Evolutionary conservation across 2,797 vertebrate genomes (phyloP), one percentile per base, ranked within the genome.

Genomic region (Sebastes vulpes): DNA sequence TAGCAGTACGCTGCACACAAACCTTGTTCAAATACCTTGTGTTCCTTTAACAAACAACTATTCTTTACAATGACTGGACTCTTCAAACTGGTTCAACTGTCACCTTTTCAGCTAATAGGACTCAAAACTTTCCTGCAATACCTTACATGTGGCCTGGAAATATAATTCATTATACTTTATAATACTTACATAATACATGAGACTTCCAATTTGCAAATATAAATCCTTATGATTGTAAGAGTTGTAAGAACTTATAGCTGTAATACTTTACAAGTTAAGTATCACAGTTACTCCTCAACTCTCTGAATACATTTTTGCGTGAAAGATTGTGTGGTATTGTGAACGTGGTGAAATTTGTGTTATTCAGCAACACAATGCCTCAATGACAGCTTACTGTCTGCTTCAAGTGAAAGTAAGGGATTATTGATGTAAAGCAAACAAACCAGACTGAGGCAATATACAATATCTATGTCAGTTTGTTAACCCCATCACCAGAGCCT

Each of bases 401-500:
- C 32, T 50, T 29, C 9, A 5, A 21, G 58, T 29, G 14, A 58
- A 50, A 25, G 1, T 9, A 25, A 29, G 4, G 3, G 16, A 50
- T 52, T 23, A 57, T 57, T 67, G 48, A 63, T 57, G 16, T 25
- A 25, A 25, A 42, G 64, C 58, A 69, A 82, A 52, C 57, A 72
- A 61, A 58, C 35, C 63, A 21, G 7, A 32, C 31, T 66, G 31
- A 72, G 8, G 57, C 58, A 26, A 50, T 10, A n/a, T 64, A 20
- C 64, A 77, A 61, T 46, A 58, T 56, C 6, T 32, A 63, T 9
- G 46, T 61, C 26, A 77, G 73, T 82, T 68, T 72, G 50, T 65
- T 74, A 20, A 77, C 57, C 50, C 23, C 2, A 9, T 53, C n/a
- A 52, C 28, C 18, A 23, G 2, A 52, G 29, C 20, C 4, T 14